Base-by-base conservation (phyloP, 2,113 vertebrate genomes). In the Poeciliopsis prolifica region DNA sequence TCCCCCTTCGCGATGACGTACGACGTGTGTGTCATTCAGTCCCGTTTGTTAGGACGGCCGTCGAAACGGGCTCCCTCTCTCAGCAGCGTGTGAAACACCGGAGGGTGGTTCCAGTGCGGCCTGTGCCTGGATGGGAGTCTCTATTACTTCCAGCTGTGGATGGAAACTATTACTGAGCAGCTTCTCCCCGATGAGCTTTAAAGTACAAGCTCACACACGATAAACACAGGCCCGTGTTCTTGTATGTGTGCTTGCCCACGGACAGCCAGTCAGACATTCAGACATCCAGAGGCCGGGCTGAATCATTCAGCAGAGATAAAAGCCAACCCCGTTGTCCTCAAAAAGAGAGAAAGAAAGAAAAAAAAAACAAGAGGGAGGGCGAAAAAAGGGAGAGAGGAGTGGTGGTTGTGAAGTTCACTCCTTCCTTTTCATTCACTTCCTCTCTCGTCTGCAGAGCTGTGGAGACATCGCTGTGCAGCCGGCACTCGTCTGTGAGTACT, bases 101-200 rank as follows among this genome's bases (percentile, higher is more conserved):
- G 86, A 89, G 89, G 92, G 92, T 77, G 92, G 91, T 86, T 72
- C 86, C 88, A 83, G 79, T 35, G 79, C 51, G 80, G 85, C 86
- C 78, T 68, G 63, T 75, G 88, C 82, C 88, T 93, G 86, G 77
- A 84, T 91, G 87, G 91, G 89, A 91, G 91, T 90, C 88, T 93
- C 88, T 94, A 95, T 95, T 93, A 94, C 93, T 94, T 94, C 94
- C 94, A 95, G 93, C 94, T 95, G 94, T 90, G 91, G 89, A 94
- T 95, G 95, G 95, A 95, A 95, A 95, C 92, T 95, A 94, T 95
- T 95, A 95, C 92, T 62, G 89, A 89, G 92, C 17, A 80, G 72
- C 80, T 68, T 89, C 88, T 84, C 91, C 85, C 91, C 74, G 90
- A 89, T 92, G 90, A 88, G 89, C 85, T 77, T 84, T 80, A 80